Conservation (phyloP, 2,888 invertebrate genomes). For the Galeruca laticollis region DNA sequence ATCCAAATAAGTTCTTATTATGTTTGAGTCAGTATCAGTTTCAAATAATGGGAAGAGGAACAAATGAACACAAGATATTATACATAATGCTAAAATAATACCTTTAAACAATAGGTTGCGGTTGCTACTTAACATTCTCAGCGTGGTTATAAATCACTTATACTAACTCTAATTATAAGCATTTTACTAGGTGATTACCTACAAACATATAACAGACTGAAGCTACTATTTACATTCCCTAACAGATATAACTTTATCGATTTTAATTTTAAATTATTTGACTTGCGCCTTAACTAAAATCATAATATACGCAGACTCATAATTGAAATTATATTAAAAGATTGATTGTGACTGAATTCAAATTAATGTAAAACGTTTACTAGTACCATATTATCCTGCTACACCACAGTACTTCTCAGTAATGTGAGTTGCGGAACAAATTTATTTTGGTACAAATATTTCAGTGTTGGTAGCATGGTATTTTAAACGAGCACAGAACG, state of each 20-base stretch:
- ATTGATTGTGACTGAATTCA: background rate
- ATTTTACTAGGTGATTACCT: slow-evolving; percentile 46
- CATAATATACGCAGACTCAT: background rate
- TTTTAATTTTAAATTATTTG: slow-evolving; percentile 29
- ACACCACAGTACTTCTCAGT: background rate
- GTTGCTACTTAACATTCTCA: slow-evolving; percentile 69
- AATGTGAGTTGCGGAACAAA: slow-evolving; percentile 22
- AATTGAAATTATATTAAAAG: background rate
- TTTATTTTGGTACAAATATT: background rate
- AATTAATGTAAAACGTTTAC: background rate
- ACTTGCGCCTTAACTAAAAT: slow-evolving; percentile 19
- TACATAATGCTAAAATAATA: slow-evolving; percentile 71
- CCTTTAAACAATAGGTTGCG: slow-evolving; percentile 72
- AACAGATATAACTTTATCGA: slow-evolving; percentile 25
- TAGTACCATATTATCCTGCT: background rate
- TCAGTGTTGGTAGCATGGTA: background rate
- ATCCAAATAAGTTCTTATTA: slow-evolving; percentile 67
- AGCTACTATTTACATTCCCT: slow-evolving; percentile 32
- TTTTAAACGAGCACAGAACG: background rate
- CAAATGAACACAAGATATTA: slow-evolving; percentile 72
- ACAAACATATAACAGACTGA: slow-evolving; percentile 26
- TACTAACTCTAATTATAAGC: slow-evolving; percentile 53
- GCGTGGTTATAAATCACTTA: slow-evolving; percentile 47
- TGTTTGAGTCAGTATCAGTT: slow-evolving; percentile 62
- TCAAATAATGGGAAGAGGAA: slow-evolving; percentile 73